Evolutionary conservation across 1,140 invertebrate species (phyloP), one percentile per base, ranked within the genome.

Genomic region (Tetramorium parvispinum): DNA sequence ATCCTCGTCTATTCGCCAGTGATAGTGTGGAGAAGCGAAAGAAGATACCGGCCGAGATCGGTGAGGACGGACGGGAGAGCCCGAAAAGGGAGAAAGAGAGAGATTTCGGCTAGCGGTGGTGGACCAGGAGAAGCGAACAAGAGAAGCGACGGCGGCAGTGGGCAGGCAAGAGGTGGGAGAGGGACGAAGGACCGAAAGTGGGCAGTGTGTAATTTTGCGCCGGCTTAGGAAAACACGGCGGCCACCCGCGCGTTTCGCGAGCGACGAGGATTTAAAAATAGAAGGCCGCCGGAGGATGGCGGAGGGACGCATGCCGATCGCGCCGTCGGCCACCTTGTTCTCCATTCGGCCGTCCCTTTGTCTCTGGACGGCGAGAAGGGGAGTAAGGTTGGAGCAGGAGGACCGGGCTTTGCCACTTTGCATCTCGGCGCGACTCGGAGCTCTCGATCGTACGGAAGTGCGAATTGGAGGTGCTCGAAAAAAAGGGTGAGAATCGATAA

Each of bases 151-250:
- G 43, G 61, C 6, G 57, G 46, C 55, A 55, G 46, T 18, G 21
- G 4, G 75, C 13, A 71, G 46, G 49, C 46, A 76, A 81, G 57
- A 43, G 66, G 43, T 16, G 81, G 77, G 81, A 57, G 59, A 82
- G 70, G 55, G 49, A 49, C 79, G 70, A 82, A 32, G 79, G 89
- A 90, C 91, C 91, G 87, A 91, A 88, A 94, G 82, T 91, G 93
- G 93, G 92, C 93, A 95, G 95, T 95, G 95, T 95, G 95, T 95
- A 95, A 95, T 95, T 95, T 95, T 95, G 94, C 95, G 94, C 94
- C 94, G 94, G 93, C 94, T 95, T 95, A 95, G 94, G 94, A 95
- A 95, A 95, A 95, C 94, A 95, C 94, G 94, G 88, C 92, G 94
- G 94, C 95, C 94, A 95, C 95, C 95, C 95, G 94, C 94, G 94